Evolutionary conservation across 1,140 invertebrate species (phyloP).

Genomic region (Octopus sinensis): DNA sequence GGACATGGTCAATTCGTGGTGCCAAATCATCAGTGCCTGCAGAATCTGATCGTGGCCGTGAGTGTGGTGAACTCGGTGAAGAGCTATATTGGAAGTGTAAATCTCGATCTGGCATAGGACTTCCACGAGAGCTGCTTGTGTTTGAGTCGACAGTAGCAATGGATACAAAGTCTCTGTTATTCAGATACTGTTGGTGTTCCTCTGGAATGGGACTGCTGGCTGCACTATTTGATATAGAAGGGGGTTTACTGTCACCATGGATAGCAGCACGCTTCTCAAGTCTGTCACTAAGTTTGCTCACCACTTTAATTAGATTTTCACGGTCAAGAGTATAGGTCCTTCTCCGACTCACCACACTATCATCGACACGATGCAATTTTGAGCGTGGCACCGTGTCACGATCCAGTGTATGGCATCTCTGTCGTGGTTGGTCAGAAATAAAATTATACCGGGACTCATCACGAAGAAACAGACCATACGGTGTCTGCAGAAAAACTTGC

Average conservation of each 20-base stretch:
- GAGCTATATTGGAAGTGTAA: conserved; percentile 38
- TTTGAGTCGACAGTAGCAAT: conserved; percentile 39
- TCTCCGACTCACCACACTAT: conserved; percentile 32
- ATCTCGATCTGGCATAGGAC: conserved; percentile 36
- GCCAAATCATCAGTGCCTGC: conserved; percentile 41
- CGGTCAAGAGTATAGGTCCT: conserved; percentile 44
- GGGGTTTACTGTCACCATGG: conserved; percentile 43
- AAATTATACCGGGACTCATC: conserved; percentile 45
- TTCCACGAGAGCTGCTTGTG: conserved; percentile 36
- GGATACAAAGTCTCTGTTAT: conserved; percentile 42
- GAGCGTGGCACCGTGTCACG: conserved; percentile 44
- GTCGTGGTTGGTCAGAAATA: conserved; percentile 43
- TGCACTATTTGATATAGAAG: conserved; percentile 44
- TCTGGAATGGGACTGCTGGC: conserved; percentile 48
- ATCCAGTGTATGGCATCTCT: conserved; percentile 49
- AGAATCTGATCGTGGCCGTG: conserved; percentile 46
- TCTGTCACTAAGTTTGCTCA: conserved; percentile 43
- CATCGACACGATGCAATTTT: conserved; percentile 48
- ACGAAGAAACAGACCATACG: conserved; percentile 52
- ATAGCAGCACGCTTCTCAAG: conserved; percentile 39
- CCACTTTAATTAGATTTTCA: conserved; percentile 49
- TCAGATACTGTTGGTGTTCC: conserved; percentile 37
- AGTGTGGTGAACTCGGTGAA: conserved; percentile 40
- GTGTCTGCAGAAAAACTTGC: conserved; percentile 50
- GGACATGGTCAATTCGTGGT: conserved; percentile 12